These are phyloP conservation scores for Pluvialis apricaria DNA, from an alignment of 2,113 vertebrate genomes.

Conservation along the genomic window DNA sequence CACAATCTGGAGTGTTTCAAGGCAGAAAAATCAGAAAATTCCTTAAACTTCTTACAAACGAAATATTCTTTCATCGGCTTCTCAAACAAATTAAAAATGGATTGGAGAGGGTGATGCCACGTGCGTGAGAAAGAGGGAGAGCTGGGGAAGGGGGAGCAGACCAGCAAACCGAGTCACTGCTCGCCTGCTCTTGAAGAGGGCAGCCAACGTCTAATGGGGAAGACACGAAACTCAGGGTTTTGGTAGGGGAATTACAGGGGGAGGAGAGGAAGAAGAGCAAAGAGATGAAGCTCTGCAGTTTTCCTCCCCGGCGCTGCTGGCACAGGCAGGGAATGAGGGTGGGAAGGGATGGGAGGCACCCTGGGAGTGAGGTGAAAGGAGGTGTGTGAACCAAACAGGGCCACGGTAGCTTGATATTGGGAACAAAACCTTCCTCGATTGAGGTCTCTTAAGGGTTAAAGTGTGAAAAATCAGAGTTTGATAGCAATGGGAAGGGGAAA, in stretches of 20 bases:
- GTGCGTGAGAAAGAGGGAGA: too few species aligned
- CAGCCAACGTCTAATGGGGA: background rate
- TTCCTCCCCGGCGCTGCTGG: background rate
- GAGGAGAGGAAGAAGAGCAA: background rate
- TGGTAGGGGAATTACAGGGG: background rate
- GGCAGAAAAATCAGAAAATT: background rate
- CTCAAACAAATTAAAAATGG: background rate
- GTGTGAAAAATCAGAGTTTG: background rate
- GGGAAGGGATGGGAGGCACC: background rate
- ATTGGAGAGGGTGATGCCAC: accelerated
- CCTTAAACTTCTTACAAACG: background rate
- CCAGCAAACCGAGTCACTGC: accelerated
- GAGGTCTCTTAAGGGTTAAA: background rate
- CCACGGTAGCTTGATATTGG: background rate
- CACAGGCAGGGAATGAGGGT: background rate
- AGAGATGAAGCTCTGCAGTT: background rate
- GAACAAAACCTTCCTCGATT: background rate
- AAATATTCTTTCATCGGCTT: background rate
- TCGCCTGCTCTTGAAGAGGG: background rate
- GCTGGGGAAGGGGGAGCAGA: background rate
- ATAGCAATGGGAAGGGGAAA: background rate
- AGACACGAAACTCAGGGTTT: background rate
- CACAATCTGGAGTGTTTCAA: background rate
- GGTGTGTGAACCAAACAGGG: background rate
- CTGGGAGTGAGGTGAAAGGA: background rate